Conservation (phyloP, 2,113 vertebrate species). For the Orthonyx spaldingii region DNA sequence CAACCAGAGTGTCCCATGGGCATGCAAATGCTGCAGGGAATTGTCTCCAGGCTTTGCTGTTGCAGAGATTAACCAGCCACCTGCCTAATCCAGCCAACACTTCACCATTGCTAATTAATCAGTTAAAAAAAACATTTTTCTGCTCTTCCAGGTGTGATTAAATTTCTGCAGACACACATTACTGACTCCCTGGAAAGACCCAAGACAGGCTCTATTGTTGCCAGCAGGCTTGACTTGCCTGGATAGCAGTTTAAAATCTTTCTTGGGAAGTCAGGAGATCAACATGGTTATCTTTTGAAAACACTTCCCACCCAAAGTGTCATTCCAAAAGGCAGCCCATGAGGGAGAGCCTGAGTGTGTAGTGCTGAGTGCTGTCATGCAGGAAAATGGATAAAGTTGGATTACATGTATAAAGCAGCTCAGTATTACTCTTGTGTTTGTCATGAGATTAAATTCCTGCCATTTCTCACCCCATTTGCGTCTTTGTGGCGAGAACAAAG, state of each 20-base stretch:
- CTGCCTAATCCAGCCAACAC: background rate
- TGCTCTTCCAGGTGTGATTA: background rate
- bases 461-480: background rate
- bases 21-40: fast-evolving
- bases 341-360: background rate
- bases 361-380: fast-evolving
- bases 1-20: no score
- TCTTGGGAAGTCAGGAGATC: background rate
- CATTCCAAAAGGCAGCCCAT: background rate
- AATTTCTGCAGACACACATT: background rate
- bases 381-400: background rate
- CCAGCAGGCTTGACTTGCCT: background rate
- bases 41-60: background rate
- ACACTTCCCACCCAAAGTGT: background rate
- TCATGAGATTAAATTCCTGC: background rate
- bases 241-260: background rate
- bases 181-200: background rate
- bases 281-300: background rate
- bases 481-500: background rate
- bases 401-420: background rate
- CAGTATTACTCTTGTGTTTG: background rate
- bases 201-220: background rate
- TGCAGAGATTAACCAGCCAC: background rate
- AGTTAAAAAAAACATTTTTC: background rate
- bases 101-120: background rate